These are phyloP conservation scores for Lucilia cuprina DNA, from an alignment of 1,140 invertebrate genomes.

Conservation along the genomic window DNA sequence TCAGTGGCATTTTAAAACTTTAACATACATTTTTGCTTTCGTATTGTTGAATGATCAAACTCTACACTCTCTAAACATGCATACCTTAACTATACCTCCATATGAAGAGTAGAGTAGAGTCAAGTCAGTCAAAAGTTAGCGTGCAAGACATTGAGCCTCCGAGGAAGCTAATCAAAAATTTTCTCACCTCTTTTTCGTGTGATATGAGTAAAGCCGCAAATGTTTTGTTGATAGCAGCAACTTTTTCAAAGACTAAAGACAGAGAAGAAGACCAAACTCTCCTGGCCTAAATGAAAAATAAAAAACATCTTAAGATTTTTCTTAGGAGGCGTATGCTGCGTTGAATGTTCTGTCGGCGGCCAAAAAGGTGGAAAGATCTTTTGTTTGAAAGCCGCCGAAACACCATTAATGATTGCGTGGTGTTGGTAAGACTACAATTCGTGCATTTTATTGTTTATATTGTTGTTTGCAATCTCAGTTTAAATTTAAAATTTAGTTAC, in stretches of 20 bases:
- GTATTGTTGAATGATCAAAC: background rate
- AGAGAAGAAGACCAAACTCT: background rate
- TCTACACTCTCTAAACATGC: too few species aligned
- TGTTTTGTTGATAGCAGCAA: slow-evolving; percentile 7
- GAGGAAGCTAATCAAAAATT: slow-evolving; percentile 63
- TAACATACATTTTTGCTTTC: background rate
- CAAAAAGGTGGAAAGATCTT: slow-evolving; percentile 45
- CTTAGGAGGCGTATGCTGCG: slow-evolving; percentile 54
- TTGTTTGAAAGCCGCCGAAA: slow-evolving; percentile 59
- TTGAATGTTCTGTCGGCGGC: slow-evolving; percentile 58
- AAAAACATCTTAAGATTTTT: background rate
- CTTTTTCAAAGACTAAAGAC: background rate
- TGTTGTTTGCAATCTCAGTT: slow-evolving; percentile 2
- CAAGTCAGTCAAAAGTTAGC: background rate
- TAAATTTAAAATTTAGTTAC: background rate
- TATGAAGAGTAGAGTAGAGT: background rate
- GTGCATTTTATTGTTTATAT: background rate
- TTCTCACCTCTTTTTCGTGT: slow-evolving; percentile 62
- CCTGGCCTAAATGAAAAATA: background rate
- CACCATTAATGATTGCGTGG: slow-evolving; percentile 20
- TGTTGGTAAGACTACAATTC: background rate
- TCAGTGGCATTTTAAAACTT: background rate
- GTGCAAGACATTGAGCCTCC: slow-evolving; percentile 45
- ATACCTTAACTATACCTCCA: background rate
- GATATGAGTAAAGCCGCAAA: slow-evolving; percentile 41